Conservation (phyloP, 1,140 invertebrate genomes). For the Zelostemma sp. region DNA sequence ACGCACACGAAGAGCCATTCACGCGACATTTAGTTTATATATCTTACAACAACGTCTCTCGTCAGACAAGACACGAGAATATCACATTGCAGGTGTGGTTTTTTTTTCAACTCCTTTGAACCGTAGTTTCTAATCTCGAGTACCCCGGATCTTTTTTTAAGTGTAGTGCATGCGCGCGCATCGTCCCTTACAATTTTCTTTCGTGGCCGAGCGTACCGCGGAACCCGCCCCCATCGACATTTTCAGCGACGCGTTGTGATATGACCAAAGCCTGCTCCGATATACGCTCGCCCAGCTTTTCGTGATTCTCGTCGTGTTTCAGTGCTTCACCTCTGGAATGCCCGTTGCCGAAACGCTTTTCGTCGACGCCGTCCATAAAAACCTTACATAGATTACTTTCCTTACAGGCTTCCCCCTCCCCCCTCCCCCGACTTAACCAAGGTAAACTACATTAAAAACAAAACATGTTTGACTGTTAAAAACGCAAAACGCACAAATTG, state of each 20-base stretch:
- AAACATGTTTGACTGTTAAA: constrained; percentile 4
- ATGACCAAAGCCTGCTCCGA: not conserved
- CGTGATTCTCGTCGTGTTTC: not conserved
- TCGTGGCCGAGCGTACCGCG: not conserved
- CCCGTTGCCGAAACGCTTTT: not conserved
- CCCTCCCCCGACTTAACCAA: not conserved
- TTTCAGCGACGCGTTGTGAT: not conserved
- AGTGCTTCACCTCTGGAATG: not conserved
- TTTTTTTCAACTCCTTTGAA: constrained; percentile 30
- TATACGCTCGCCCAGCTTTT: not conserved
- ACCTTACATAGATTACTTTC: not conserved
- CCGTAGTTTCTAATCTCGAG: constrained; percentile 23
- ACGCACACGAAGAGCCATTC: constrained; percentile 33
- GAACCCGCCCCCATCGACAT: not conserved
- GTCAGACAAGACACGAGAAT: constrained; percentile 70
- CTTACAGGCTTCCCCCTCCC: not conserved
- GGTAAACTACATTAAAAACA: not conserved
- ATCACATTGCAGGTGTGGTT: constrained; percentile 67
- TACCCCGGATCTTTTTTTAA: constrained; percentile 21
- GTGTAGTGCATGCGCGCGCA: constrained; percentile 11
- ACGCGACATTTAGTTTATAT: constrained; percentile 57
- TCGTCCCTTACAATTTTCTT: constrained; percentile 1
- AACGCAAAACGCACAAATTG: not conserved
- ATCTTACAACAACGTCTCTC: constrained; percentile 66
- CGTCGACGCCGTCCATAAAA: not conserved